Conservation (phyloP, 1,140 invertebrate species). For the Grapholita molesta region DNA sequence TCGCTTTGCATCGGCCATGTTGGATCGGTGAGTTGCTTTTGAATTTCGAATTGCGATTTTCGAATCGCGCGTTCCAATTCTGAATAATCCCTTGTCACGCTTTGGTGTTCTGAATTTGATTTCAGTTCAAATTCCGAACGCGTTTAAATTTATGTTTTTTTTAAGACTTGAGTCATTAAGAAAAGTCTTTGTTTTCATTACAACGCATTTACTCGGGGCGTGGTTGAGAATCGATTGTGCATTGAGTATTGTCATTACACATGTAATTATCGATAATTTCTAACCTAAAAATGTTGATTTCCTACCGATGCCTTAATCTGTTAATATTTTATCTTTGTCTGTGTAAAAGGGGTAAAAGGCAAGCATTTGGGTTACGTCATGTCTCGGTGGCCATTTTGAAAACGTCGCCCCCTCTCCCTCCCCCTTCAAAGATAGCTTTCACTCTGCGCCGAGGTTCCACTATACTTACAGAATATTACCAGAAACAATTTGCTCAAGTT, state of each 20-base stretch:
- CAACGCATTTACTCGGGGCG: neutral
- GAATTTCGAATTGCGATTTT: slow-evolving; percentile 6
- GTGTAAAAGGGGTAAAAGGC: neutral
- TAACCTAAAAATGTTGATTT: neutral
- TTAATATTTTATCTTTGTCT: neutral
- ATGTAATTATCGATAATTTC: neutral
- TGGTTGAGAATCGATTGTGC: neutral
- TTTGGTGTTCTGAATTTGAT: neutral
- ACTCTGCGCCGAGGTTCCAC: neutral
- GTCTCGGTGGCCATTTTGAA: slow-evolving; percentile 1
- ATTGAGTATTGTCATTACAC: neutral
- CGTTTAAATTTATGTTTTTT: neutral
- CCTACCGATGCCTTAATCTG: neutral
- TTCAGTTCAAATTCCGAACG: neutral
- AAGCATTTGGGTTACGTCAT: slow-evolving; percentile 1
- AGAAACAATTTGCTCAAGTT: neutral
- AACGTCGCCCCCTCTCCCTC: neutral
- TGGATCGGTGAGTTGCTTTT: slow-evolving; percentile 13
- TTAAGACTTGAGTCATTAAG: neutral
- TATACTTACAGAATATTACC: neutral
- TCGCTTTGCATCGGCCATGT: neutral
- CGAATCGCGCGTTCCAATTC: neutral
- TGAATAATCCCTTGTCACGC: neutral
- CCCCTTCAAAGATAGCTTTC: slow-evolving; percentile 8
- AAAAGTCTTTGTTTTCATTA: neutral